These are phyloP conservation scores for Aplysia californica DNA, from an alignment of 1,140 invertebrate species.

Conservation along the genomic window DNA sequence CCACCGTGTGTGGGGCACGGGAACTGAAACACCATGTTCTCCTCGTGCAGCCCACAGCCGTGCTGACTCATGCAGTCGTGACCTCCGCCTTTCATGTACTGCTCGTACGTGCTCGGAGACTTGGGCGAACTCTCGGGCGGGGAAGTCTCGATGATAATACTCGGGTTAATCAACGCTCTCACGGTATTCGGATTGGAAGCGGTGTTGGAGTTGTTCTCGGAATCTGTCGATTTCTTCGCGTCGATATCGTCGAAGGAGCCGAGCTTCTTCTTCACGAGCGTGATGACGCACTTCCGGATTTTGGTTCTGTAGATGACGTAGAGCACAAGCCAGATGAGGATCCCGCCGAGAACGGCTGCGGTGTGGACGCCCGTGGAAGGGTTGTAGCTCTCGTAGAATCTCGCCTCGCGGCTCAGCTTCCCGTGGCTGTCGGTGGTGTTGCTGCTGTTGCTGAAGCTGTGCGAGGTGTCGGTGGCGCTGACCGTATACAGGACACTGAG, in stretches of 20 bases:
- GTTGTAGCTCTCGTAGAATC: conserved; percentile 51
- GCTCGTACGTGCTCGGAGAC: background rate
- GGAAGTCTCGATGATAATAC: conserved; percentile 18
- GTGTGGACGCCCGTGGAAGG: conserved; percentile 51
- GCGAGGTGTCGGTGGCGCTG: background rate
- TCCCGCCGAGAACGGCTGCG: conserved; percentile 46
- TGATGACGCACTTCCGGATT: conserved; percentile 39
- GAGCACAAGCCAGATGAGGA: conserved; percentile 46
- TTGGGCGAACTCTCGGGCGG: background rate
- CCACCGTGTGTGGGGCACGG: too few relatives aligned
- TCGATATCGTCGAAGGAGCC: background rate
- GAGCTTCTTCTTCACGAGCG: conserved; percentile 2
- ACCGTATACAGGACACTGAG: too few relatives aligned
- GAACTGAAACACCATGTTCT: conserved; percentile 9
- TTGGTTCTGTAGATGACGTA: conserved; percentile 50
- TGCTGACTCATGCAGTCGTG: too few relatives aligned
- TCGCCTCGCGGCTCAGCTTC: conserved; percentile 10
- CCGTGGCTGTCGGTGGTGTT: conserved; percentile 6
- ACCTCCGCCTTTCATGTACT: too few relatives aligned
- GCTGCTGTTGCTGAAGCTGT: background rate
- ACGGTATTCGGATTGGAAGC: background rate
- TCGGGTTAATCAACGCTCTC: conserved; percentile 17
- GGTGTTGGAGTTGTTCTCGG: background rate
- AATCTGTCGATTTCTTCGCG: background rate
- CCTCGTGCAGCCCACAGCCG: background rate